These are phyloP conservation scores for Syndactyla subalaris DNA, from an alignment of 2,797 vertebrate genomes.

Conservation along the genomic window DNA sequence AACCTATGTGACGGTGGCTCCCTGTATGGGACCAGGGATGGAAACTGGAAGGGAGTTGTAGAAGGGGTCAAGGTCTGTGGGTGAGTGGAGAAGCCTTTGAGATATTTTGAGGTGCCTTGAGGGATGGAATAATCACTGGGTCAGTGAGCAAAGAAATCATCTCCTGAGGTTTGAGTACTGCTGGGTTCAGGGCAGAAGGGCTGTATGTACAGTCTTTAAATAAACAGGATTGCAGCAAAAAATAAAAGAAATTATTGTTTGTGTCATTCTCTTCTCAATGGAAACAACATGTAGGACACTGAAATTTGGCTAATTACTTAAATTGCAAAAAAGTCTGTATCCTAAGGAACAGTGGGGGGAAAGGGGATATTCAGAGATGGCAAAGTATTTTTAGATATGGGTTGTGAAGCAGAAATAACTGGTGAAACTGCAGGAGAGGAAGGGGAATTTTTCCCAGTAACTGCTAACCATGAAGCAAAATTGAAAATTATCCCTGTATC, in stretches of 20 bases:
- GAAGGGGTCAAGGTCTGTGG: not conserved
- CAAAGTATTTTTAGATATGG: conserved; percentile 11
- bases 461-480: not conserved
- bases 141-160: not conserved
- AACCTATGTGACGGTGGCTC: not conserved
- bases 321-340: not conserved
- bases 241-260: not conserved
- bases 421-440: not conserved
- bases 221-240: conserved; percentile 16
- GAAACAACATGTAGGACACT: not conserved
- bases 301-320: not conserved
- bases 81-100: not conserved
- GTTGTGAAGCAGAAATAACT: conserved; percentile 39
- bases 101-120: not conserved
- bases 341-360: not conserved
- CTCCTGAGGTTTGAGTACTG: not conserved
- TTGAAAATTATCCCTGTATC: not conserved
- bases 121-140: not conserved
- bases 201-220: not conserved
- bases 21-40: not conserved
- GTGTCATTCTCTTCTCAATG: not conserved
- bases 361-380: not conserved
- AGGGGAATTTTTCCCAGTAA: not conserved
- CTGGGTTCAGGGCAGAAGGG: not conserved
- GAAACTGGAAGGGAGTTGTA: not conserved